These are phyloP conservation scores for Callimorpha dominula DNA, from an alignment of 2,888 invertebrate genomes.

Conservation along the genomic window DNA sequence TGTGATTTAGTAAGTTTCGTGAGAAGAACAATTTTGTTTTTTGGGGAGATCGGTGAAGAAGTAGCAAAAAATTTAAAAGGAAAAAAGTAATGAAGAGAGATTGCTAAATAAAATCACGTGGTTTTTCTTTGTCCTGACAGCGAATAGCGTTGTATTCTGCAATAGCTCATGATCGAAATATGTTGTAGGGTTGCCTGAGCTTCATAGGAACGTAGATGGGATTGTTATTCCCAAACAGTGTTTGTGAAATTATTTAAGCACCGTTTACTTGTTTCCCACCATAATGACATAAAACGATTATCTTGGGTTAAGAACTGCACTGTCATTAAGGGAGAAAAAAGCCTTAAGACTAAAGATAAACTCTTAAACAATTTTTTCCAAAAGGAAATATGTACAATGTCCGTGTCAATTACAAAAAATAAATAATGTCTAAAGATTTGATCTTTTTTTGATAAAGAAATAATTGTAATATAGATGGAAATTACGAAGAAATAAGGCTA, in stretches of 20 bases:
- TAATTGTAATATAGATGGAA: background rate
- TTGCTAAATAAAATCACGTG: background rate
- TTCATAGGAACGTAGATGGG: no score
- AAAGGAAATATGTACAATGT: no score
- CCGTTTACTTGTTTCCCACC: no score
- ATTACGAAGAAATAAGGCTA: slow-evolving; percentile 8
- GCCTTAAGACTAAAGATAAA: background rate
- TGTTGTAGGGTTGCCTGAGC: background rate
- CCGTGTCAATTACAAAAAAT: background rate
- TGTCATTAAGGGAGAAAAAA: no score
- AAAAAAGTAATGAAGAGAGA: background rate
- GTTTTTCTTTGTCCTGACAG: background rate
- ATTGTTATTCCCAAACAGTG: no score
- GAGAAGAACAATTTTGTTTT: slow-evolving; percentile 18
- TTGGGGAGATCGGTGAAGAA: background rate
- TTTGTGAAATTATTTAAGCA: no score
- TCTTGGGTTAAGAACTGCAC: no score
- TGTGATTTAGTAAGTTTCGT: slow-evolving; percentile 64
- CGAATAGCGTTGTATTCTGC: background rate
- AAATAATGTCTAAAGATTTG: background rate
- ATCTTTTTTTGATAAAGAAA: background rate
- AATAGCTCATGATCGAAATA: background rate
- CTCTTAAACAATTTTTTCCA: background rate
- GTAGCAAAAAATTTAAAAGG: background rate
- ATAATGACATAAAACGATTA: no score